phyloP scores from a whole-genome alignment of 2,113 vertebrate species.

The Melanerpes aurifrons region DNA sequence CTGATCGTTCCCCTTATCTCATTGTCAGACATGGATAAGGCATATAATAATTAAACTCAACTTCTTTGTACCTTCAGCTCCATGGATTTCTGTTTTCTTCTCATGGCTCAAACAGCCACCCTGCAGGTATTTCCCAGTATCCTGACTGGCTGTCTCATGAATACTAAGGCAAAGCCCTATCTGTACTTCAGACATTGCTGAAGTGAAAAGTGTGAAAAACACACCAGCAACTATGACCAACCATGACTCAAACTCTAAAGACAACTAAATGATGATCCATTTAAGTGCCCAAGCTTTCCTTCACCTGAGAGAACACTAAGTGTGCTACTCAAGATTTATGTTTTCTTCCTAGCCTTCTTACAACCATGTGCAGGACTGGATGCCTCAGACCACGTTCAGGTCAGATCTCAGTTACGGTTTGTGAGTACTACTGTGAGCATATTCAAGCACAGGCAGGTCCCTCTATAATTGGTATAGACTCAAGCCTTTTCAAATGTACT shows the following conservation, averaged over 20 bases:
- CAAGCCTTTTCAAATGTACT: neutral
- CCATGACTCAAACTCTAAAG: neutral
- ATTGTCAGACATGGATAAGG: neutral
- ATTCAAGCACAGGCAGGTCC: neutral
- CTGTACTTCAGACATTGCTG: neutral
- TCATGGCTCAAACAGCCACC: neutral
- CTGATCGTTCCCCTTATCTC: neutral
- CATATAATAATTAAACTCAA: neutral
- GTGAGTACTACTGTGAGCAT: neutral
- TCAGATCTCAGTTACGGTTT: fast-evolving
- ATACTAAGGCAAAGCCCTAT: neutral
- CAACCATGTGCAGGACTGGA: neutral
- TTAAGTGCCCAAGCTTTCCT: neutral
- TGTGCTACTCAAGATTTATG: neutral
- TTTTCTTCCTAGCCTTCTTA: neutral
- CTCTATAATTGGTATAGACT: neutral
- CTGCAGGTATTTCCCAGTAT: neutral
- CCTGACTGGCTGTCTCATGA: neutral
- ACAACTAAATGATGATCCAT: neutral
- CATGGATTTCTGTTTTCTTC: neutral
- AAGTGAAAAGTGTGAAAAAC: neutral
- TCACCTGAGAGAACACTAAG: neutral
- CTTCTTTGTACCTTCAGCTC: neutral
- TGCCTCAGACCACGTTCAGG: neutral
- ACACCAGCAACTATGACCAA: neutral